Evolutionary conservation across 2,888 invertebrate species (phyloP).

Genomic region (Sarcophaga carnaria): DNA sequence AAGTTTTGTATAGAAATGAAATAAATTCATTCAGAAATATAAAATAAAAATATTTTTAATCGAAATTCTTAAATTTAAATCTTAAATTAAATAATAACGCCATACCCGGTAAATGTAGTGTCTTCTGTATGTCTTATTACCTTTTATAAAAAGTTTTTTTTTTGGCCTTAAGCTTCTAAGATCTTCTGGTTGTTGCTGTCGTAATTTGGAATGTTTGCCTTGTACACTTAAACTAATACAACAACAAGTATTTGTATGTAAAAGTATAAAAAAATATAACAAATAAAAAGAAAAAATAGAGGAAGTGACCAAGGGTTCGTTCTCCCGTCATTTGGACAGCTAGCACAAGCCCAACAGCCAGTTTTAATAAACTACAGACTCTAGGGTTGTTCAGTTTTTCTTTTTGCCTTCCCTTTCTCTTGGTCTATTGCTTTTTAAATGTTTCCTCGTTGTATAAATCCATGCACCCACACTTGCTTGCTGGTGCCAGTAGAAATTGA

Average conservation of each 20-base stretch:
- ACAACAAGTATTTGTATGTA: neutral
- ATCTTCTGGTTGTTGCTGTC: conserved; percentile 36
- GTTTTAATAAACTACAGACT: conserved; percentile 53
- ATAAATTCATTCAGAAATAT: too few species aligned
- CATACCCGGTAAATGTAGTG: too few species aligned
- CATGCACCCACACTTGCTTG: neutral
- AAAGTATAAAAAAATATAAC: neutral
- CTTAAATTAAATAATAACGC: too few species aligned
- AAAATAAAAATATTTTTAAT: too few species aligned
- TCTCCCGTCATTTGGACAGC: neutral
- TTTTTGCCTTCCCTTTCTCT: neutral
- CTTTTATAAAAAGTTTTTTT: too few species aligned
- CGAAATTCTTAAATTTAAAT: too few species aligned
- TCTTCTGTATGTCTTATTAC: too few species aligned
- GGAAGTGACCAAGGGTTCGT: conserved; percentile 59
- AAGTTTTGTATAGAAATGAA: neutral
- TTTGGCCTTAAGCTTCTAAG: conserved; percentile 15
- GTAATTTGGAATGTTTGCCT: conserved; percentile 43
- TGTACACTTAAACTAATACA: conserved; percentile 20
- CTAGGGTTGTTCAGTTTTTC: neutral
- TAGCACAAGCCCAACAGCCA: conserved; percentile 20
- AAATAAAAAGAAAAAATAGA: conserved; percentile 27
- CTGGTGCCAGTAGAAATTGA: neutral
- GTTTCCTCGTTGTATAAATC: neutral
- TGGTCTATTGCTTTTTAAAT: conserved; percentile 4